Evolutionary conservation across 2,797 vertebrate species (phyloP).

Genomic region (Anableps anableps): DNA sequence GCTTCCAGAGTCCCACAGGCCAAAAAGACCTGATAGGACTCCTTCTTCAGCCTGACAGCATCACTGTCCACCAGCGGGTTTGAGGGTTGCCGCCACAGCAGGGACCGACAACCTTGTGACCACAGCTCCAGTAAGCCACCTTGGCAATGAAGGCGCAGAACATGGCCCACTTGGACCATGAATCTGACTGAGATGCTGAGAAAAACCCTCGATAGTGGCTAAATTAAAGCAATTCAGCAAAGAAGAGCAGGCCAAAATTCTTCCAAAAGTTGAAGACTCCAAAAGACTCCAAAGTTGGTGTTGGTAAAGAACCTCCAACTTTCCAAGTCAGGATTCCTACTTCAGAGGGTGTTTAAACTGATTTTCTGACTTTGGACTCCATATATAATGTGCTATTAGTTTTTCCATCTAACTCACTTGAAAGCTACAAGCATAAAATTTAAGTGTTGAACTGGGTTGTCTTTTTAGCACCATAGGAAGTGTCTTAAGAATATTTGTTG

Average conservation of each 20-base stretch:
- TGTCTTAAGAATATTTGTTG: conserved; percentile 61
- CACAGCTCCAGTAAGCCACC: no score
- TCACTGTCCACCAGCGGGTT: no score
- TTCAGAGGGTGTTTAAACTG: neutral
- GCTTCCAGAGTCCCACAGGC: no score
- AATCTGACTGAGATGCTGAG: neutral
- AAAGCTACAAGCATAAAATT: neutral
- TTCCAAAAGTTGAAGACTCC: no score
- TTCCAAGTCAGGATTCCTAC: neutral
- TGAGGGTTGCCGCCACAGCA: no score
- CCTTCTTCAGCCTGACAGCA: no score
- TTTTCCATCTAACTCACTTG: neutral
- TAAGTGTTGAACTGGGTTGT: neutral
- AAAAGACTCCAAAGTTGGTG: no score
- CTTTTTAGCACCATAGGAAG: conserved; percentile 37
- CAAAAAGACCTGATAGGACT: no score
- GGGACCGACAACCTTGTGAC: no score
- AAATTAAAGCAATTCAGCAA: neutral
- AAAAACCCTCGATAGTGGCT: neutral
- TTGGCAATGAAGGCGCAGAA: no score
- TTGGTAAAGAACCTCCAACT: no score
- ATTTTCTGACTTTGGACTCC: neutral
- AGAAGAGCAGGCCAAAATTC: neutral
- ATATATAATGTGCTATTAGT: neutral
- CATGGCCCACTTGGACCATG: no score